Conservation (phyloP, 1,140 invertebrate species). For the Hypothenemus hampei region DNA sequence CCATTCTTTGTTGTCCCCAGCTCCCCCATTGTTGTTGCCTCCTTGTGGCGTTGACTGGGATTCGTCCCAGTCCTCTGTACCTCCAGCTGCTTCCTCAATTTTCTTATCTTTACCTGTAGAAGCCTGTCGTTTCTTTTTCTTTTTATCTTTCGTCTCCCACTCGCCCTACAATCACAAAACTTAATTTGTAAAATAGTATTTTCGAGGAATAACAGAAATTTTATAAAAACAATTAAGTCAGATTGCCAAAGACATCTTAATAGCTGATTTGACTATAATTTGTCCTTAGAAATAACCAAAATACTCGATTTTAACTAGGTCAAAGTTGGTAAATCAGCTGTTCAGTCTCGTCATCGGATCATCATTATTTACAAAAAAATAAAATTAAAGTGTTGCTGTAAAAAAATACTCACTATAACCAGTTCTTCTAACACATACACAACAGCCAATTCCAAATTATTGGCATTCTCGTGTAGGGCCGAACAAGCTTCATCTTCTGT, state of each 20-base stretch:
- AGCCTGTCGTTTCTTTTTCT: slow-evolving; percentile 72
- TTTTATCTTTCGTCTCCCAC: slow-evolving; percentile 77
- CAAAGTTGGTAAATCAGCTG: background rate
- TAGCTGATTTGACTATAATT: background rate
- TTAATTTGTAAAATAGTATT: too few species aligned
- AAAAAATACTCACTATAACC: slow-evolving; percentile 47
- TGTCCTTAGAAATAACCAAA: slow-evolving; percentile 1
- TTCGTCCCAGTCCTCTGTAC: slow-evolving; percentile 46
- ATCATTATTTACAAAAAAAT: slow-evolving; percentile 6
- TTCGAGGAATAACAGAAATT: too few species aligned
- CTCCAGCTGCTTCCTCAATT: slow-evolving; percentile 41
- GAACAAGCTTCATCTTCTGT: slow-evolving; percentile 78
- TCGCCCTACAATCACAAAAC: slow-evolving; percentile 53
- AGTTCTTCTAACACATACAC: slow-evolving; percentile 70
- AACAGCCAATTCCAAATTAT: slow-evolving; percentile 69
- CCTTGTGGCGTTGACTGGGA: background rate
- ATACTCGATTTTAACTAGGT: slow-evolving; percentile 7
- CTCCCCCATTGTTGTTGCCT: slow-evolving; percentile 35
- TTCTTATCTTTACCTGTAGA: slow-evolving; percentile 45
- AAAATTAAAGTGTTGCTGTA: background rate
- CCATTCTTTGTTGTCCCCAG: slow-evolving; percentile 41
- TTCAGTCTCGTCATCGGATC: slow-evolving; percentile 24
- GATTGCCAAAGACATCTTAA: slow-evolving; percentile 9
- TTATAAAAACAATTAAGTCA: slow-evolving; percentile 1
- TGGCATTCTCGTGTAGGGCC: slow-evolving; percentile 76